phyloP scores from a whole-genome alignment of 2,797 vertebrate species.

The Distichodus sexfasciatus region DNA sequence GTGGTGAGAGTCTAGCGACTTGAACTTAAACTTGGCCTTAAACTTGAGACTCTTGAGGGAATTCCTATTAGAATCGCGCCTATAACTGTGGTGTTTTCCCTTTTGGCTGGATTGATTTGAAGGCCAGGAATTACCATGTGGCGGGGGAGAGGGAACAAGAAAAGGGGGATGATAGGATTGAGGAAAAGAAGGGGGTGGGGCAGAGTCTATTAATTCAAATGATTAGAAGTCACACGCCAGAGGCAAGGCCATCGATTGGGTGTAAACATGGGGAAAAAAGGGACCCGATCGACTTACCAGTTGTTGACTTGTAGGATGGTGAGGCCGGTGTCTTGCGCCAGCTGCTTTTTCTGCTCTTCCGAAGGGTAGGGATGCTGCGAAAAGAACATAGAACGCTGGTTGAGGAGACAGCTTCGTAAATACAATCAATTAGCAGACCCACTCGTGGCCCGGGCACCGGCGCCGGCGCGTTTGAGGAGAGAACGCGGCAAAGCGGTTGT shows the following conservation, averaged over 20 bases:
- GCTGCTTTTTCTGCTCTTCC: slow-evolving; percentile 99
- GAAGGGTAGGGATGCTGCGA: slow-evolving; percentile 97
- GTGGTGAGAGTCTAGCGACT: background rate
- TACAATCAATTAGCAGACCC: slow-evolving; percentile 55
- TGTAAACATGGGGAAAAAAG: slow-evolving; percentile 71
- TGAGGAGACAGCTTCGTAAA: slow-evolving; percentile 50
- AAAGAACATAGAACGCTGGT: slow-evolving; percentile 68
- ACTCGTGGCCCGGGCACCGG: slow-evolving; percentile 46
- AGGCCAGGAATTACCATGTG: slow-evolving; percentile 64
- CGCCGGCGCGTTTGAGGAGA: slow-evolving; percentile 41
- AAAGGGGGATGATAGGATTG: slow-evolving; percentile 37
- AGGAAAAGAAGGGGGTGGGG: slow-evolving; percentile 42
- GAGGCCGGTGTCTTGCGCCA: slow-evolving; percentile 99
- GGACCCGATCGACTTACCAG: slow-evolving; percentile 79
- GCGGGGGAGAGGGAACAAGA: slow-evolving; percentile 58
- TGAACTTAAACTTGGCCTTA: background rate
- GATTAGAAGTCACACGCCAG: slow-evolving; percentile 72
- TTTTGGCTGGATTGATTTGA: slow-evolving; percentile 72
- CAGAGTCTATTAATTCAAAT: slow-evolving; percentile 73
- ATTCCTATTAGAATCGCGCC: slow-evolving; percentile 57
- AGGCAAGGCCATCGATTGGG: slow-evolving; percentile 62
- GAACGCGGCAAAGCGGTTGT: slow-evolving; percentile 63
- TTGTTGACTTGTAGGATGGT: slow-evolving; percentile 92
- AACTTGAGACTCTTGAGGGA: slow-evolving; percentile 62
- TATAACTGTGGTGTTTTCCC: slow-evolving; percentile 67